Percentiles rank a stretch among this genome's conserved stretches.
Evolutionary conservation across 2,113 vertebrate species (phyloP).

Genomic region (Thermophis baileyi): DNA sequence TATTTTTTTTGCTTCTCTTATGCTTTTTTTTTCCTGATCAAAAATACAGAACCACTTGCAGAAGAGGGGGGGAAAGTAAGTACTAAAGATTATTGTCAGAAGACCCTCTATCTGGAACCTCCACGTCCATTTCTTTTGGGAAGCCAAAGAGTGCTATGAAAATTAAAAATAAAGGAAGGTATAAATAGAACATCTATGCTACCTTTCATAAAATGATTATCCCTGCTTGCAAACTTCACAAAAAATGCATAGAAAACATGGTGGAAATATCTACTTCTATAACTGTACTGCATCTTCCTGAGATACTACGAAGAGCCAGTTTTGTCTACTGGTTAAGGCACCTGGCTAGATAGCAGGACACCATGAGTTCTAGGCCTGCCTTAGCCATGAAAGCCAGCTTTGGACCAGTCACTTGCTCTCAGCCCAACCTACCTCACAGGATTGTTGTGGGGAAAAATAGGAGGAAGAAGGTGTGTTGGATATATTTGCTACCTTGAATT

Average conservation of each 20-base stretch:
- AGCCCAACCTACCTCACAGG: neutral
- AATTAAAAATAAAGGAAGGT: neutral
- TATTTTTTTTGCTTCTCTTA: neutral
- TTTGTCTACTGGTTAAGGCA: neutral
- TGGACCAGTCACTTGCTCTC: neutral
- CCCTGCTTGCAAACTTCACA: neutral
- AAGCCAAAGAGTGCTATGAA: neutral
- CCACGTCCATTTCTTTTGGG: neutral
- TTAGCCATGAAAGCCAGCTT: neutral
- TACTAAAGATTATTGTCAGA: slow-evolving; percentile 28
- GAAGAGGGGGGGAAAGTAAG: slow-evolving; percentile 28
- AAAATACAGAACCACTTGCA: slow-evolving; percentile 41
- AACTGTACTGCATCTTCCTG: neutral
- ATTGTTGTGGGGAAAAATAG: neutral
- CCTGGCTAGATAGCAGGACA: neutral
- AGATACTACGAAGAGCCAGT: neutral
- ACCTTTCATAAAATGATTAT: neutral
- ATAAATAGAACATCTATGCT: neutral
- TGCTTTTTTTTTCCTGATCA: neutral
- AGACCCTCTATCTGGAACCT: neutral
- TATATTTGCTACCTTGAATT: neutral
- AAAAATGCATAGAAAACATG: neutral
- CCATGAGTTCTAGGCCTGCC: neutral
- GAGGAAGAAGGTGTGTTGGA: neutral
- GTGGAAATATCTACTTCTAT: neutral